Evolutionary conservation across 2,797 vertebrate species (phyloP), one percentile per base, ranked within the genome.

Genomic region (Mus spretus): DNA sequence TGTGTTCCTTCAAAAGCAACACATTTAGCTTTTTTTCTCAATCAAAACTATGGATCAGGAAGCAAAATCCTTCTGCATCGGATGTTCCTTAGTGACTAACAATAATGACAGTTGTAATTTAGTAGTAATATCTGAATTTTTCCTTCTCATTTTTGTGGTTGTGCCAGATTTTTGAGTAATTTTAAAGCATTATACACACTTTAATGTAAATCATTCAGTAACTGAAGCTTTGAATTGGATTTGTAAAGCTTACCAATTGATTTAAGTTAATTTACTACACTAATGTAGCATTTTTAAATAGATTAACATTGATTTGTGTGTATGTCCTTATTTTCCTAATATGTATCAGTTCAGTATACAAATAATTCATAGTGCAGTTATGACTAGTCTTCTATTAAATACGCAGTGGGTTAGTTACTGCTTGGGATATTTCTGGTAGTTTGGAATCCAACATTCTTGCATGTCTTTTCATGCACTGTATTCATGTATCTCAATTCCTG

Each of bases 151-250:
- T 59, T 83, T 59, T 37, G 50, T 31, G 15, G 1, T 70, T 92
- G 17, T 53, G 0, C 6, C 14, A 55, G 55, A 80, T 75, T 34
- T 65, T 47, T 65, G 87, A 63, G 6, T 10, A 37, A 6, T 44
- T 24, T 75, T 89, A 26, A 34, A 81, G 57, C 53, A 11, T 20
- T 34, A 17, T 72, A 14, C 70, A 20, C 11, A 78, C n/a, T 57
- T 84, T 57, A 72, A 59, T 24, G 22, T n/a, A 86, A 91, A 59
- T 37, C 53, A 72, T 28, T 63, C 2, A 83, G 1, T 15, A 91
- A 50, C 12, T 63, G 19, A 65, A 93, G 12, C 59, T 88, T 91
- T 37, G 37, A 94, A 70, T 88, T n/a, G 40, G n/a, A 83, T 78
- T 53, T 11, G 55, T 72, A n/a, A n/a, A 72, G 77, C 12, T 55